phyloP scores from a whole-genome alignment of 2,797 vertebrate species.

The Microchirus variegatus region DNA sequence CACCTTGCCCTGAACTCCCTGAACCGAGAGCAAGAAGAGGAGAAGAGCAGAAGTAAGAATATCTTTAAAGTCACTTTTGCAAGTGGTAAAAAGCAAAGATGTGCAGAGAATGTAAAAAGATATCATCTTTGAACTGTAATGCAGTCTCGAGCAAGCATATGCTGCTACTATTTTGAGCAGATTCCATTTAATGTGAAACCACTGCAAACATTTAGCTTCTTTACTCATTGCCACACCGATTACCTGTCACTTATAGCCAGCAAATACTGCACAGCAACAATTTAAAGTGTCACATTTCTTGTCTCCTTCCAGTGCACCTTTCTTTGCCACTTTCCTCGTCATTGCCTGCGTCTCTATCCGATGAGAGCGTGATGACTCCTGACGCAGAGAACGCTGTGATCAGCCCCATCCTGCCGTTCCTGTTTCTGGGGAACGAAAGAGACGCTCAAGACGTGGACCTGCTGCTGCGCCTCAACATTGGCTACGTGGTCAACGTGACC shows the following conservation, averaged over 20 bases:
- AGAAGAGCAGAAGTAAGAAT: conserved; percentile 82
- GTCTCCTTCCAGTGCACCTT: conserved; percentile 74
- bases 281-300: not conserved
- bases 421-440: conserved; percentile 87
- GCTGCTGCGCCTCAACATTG: conserved; percentile 84
- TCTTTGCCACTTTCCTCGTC: conserved; percentile 84
- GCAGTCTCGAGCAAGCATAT: no score
- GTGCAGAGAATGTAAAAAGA: not conserved
- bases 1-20: conserved; percentile 86
- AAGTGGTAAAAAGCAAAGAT: not conserved
- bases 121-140: not conserved
- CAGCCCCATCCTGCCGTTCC: conserved; percentile 87
- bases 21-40: conserved; percentile 84
- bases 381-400: conserved; percentile 88
- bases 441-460: conserved; percentile 87
- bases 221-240: not conserved
- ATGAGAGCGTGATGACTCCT: conserved; percentile 83
- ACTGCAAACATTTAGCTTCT: not conserved
- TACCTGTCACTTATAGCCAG: not conserved
- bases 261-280: no score
- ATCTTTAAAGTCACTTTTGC: conserved; percentile 6
- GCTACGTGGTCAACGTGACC: conserved; percentile 88
- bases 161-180: no score
- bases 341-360: conserved; percentile 81
- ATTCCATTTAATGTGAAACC: no score